A percentile compares a stretch with the other conserved stretches of the same genome.
Evolutionary conservation across 1,140 invertebrate genomes (phyloP).

Genomic region (Trichomalopsis sarcophagae): DNA sequence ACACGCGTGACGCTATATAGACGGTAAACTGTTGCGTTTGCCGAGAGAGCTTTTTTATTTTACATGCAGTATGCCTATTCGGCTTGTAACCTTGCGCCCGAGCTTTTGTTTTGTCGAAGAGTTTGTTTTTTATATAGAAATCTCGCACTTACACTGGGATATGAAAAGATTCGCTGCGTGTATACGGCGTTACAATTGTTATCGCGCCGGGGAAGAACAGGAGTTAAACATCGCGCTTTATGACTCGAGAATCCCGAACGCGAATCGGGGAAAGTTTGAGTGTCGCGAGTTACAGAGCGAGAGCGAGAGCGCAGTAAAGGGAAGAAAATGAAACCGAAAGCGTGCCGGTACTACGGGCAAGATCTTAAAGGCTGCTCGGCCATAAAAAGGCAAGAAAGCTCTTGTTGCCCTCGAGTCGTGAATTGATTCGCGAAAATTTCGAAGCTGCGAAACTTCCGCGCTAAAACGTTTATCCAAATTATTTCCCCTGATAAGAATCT

Average conservation of each 20-base stretch:
- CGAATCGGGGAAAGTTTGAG: slow-evolving; percentile 27
- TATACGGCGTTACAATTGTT: neutral
- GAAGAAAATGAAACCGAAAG: slow-evolving; percentile 53
- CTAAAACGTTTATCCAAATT: neutral
- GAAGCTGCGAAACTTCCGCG: neutral
- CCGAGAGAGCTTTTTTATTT: neutral
- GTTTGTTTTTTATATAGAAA: neutral
- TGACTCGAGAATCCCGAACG: slow-evolving; percentile 3
- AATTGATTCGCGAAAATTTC: slow-evolving; percentile 25
- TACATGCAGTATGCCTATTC: neutral
- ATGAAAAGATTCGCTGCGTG: neutral
- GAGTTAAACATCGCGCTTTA: slow-evolving; percentile 10
- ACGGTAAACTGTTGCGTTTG: neutral
- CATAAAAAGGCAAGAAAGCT: slow-evolving; percentile 14
- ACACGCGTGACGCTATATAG: neutral
- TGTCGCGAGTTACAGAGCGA: slow-evolving; percentile 3
- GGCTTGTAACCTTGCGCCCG: neutral
- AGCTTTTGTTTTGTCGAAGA: neutral
- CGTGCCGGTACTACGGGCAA: neutral
- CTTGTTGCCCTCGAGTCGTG: neutral
- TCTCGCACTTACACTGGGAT: neutral
- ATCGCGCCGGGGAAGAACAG: neutral
- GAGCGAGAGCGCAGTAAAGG: neutral
- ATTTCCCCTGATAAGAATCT: neutral
- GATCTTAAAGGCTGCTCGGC: neutral